These are phyloP conservation scores for Coreoperca whiteheadi DNA, from an alignment of 2,113 vertebrate species.

Conservation along the genomic window DNA sequence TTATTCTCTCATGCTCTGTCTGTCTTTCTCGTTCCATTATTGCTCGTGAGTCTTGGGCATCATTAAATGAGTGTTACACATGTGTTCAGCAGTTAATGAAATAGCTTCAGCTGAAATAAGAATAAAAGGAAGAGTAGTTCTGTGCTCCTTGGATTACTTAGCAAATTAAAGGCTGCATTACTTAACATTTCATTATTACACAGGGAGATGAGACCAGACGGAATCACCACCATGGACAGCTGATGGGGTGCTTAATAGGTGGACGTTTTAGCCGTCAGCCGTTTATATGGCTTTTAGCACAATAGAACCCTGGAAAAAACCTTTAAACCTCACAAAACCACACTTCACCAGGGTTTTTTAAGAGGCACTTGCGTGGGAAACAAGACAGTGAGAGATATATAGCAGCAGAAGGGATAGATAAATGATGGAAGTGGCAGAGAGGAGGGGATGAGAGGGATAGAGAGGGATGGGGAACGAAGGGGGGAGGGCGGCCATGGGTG, in stretches of 20 bases:
- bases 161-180: slow-evolving; percentile 45
- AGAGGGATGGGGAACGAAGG: not conserved
- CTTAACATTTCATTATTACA: slow-evolving; percentile 30
- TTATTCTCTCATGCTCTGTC: not conserved
- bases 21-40: not conserved
- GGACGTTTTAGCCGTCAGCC: not conserved
- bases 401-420: slow-evolving; percentile 37
- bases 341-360: slow-evolving; percentile 34
- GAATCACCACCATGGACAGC: not conserved
- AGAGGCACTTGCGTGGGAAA: slow-evolving; percentile 56
- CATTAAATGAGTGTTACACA: slow-evolving; percentile 10
- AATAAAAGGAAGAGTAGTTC: not conserved
- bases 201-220: slow-evolving; percentile 4
- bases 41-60: slow-evolving; percentile 15
- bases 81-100: slow-evolving; percentile 23
- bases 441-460: slow-evolving; percentile 21
- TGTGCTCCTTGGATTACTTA: slow-evolving; percentile 31
- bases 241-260: slow-evolving; percentile 34
- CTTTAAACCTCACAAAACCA: slow-evolving; percentile 47
- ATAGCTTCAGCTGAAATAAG: slow-evolving; percentile 12
- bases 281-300: slow-evolving; percentile 52
- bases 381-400: slow-evolving; percentile 64
- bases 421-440: slow-evolving; percentile 33
- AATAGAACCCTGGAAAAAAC: slow-evolving; percentile 29
- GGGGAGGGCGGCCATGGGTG: slow-evolving; percentile 26